Conservation (phyloP, 1,140 invertebrate species). For the Ladona fulva region DNA sequence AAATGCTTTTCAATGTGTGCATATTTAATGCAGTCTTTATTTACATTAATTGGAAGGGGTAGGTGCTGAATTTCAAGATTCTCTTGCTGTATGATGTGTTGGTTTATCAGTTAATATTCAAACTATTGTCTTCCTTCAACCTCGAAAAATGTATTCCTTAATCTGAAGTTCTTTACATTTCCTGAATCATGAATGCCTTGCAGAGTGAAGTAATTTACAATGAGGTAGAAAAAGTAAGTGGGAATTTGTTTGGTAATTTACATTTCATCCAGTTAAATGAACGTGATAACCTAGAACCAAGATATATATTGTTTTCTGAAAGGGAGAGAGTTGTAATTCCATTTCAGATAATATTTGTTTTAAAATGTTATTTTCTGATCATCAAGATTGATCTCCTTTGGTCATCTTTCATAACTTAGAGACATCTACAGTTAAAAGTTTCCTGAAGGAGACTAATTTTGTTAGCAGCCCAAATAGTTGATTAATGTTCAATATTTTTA, state of each 20-base stretch:
- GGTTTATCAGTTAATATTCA: neutral
- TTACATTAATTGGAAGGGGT: neutral
- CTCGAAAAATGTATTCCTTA: neutral
- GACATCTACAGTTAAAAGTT: too few relatives aligned
- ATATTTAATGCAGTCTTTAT: neutral
- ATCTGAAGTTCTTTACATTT: neutral
- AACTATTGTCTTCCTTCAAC: neutral
- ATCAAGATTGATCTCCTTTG: too few relatives aligned
- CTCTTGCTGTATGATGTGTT: neutral
- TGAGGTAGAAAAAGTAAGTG: neutral
- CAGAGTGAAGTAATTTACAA: neutral
- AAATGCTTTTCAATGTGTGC: neutral
- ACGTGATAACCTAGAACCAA: neutral
- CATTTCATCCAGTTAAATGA: neutral
- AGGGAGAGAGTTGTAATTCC: too few relatives aligned
- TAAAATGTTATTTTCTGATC: too few relatives aligned
- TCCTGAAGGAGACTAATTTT: too few relatives aligned
- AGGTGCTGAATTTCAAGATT: neutral
- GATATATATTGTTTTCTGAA: too few relatives aligned
- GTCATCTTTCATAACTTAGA: too few relatives aligned
- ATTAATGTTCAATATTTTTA: too few relatives aligned
- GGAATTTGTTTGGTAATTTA: neutral
- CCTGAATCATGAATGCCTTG: neutral
- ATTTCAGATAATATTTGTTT: too few relatives aligned
- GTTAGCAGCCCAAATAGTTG: too few relatives aligned